Base-by-base conservation (phyloP, 2,113 vertebrate species). In the Podocnemis expansa region DNA sequence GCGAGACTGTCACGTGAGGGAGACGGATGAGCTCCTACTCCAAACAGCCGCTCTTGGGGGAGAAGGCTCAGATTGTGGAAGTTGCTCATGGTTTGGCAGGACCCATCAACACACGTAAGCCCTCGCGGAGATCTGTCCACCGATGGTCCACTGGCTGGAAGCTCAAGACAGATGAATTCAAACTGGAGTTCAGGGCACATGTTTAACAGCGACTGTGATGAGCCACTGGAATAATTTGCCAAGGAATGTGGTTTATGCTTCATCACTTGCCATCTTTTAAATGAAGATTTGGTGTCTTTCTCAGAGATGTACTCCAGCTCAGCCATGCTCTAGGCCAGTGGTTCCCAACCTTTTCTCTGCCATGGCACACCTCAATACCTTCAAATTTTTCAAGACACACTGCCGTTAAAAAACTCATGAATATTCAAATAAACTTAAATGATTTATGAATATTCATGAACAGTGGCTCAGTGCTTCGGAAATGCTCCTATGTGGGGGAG, bases 101-200 rank as follows among this genome's bases (percentile, higher is more conserved):
- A 82, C 25, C 3, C 0, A 9, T 76, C 10, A 4, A 41, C n/a
- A 22, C 41, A 14, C 8, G 10, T 21, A n/a, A 78, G 80, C 92
- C 27, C 31, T 12, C 2, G 14, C 73, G 43, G 9, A 90, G 22
- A 93, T 10, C 55, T 45, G 56, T 49, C 83, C 11, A 75, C 3
- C 75, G 86, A 75, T 45, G 12, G 29, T 13, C 24, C 41, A 34
- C 10, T 1, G 5, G 49, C 78, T 92, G 83, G 43, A 90, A 88
- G 34, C 38, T 93, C 54, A 79, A 94, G 47, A 82, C 94, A 27
- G 22, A 56, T 11, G 56, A n/a, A 55, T n/a, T 88, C 70, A 63
- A 88, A 91, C 70, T 70, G 92, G 47, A 87, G 93, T 25, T 58
- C 67, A 79, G 43, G 6, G 85, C 13, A 27, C 47, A 17, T 70